A percentile compares a stretch with the other conserved stretches of the same genome.
These are phyloP conservation scores for Daboia siamensis DNA, from an alignment of 2,113 vertebrate species.

Conservation along the genomic window DNA sequence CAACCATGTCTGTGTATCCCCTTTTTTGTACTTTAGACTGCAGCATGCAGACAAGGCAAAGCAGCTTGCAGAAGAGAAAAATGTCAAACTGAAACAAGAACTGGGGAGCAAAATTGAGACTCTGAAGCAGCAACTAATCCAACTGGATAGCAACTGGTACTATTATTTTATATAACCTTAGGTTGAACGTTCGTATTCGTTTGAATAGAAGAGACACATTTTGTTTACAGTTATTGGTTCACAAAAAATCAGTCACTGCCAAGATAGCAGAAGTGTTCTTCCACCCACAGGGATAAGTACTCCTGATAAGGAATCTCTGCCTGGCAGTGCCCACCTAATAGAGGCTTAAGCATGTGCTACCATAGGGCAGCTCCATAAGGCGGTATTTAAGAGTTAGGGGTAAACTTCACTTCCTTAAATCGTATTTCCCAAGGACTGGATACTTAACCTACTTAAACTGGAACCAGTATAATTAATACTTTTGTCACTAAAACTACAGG, in stretches of 20 bases:
- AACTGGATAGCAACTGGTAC: slow-evolving; percentile 85
- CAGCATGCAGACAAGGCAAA: slow-evolving; percentile 78
- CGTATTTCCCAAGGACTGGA: not conserved
- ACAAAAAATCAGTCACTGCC: not conserved
- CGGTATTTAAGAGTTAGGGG: not conserved
- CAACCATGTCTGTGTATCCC: rapidly evolving
- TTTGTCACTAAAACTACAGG: not conserved
- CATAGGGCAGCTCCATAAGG: not conserved
- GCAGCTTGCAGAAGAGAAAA: slow-evolving; percentile 76
- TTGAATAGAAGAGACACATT: not conserved
- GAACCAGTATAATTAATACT: not conserved
- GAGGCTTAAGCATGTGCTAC: not conserved
- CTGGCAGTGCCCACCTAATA: not conserved
- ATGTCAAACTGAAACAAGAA: slow-evolving; percentile 78
- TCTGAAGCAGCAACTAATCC: slow-evolving; percentile 80
- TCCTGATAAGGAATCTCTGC: not conserved
- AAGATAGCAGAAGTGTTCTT: not conserved
- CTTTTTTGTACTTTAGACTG: slow-evolving; percentile 65
- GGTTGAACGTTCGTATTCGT: no score
- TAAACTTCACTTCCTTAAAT: not conserved
- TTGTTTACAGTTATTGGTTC: not conserved
- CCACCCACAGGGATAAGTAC: no score
- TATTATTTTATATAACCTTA: not conserved
- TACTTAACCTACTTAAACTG: not conserved
- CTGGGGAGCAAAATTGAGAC: slow-evolving; percentile 73